Base-by-base conservation (phyloP, 2,888 invertebrate genomes). In the Heliconius ethilla region DNA sequence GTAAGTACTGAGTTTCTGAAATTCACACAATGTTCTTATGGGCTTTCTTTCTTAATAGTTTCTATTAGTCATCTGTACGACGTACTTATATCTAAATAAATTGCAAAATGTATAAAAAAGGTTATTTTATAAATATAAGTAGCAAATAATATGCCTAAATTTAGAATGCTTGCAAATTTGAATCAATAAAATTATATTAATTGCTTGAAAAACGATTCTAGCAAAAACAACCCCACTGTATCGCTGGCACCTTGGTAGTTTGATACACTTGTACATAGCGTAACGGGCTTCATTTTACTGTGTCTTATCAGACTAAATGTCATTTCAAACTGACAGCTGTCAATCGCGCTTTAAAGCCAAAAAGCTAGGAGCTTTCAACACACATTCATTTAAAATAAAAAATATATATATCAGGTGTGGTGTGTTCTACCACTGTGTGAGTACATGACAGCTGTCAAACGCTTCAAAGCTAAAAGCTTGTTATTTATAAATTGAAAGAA, bases 201-300 rank as follows among this genome's bases (percentile, higher is more conserved):
- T 2, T 25, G 69, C 69, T 69, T 40, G 40, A 45, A 13, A 40
- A 40, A 6, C 40, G 3, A 45, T n/a, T 15, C 25, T 69, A 69
- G 25, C 40, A 40, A 72, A 29, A 22, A 25, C n/a, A 22, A 13
- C 37, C 37, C 40, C 40, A 33, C n/a, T 13, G 55, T 33, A 33
- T 72, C 11, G 55, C 72, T 72, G 55, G 33, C 59, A 59, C 10
- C 40, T 40, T 69, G 40, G 37, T 67, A 37, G 37, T 33, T 6
- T 37, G 37, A 40, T 25, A 59, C 70, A 70, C 33, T 33, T 33
- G 13, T 33, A 59, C 9, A 72, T 72, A 59, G 33, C 33, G 15
- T n/a, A 59, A 25, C 15, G 72, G 72, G 72, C 72, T 72, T 72
- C 72, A 37, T 72, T 72, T 72, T 72, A 72, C 33, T 59, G 72